A percentile compares a stretch with the other conserved stretches of the same genome.
Conservation (phyloP, 2,113 vertebrate genomes). For the Callaeas wilsoni region DNA sequence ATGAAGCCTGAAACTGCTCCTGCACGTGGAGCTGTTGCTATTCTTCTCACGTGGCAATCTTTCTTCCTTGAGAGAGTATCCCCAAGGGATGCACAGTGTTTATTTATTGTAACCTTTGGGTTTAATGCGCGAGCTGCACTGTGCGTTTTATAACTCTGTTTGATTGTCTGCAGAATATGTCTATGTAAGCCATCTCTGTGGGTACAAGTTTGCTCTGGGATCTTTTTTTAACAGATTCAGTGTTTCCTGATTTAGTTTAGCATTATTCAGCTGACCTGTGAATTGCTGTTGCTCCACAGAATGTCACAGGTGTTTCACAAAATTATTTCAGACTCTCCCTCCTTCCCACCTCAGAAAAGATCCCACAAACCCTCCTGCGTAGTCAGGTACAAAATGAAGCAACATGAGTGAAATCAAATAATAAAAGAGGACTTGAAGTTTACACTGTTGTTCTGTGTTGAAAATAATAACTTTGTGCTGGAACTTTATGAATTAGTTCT, state of each 20-base stretch:
- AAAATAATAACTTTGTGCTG: not conserved
- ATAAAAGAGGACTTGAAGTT: not conserved
- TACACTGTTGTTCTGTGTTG: not conserved
- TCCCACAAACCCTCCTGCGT: not conserved
- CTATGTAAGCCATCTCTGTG: not conserved
- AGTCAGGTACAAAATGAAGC: not conserved
- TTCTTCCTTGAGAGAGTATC: not conserved
- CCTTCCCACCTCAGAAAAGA: fast-evolving
- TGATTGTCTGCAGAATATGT: not conserved
- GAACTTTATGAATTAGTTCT: not conserved
- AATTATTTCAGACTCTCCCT: not conserved
- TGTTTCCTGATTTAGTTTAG: not conserved
- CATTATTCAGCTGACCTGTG: not conserved
- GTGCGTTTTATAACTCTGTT: not conserved
- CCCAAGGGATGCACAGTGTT: not conserved
- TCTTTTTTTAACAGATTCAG: not conserved
- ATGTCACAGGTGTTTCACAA: not conserved
- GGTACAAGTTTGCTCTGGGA: not conserved
- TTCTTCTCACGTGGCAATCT: not conserved
- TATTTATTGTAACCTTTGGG: not conserved
- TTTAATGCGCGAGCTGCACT: not conserved
- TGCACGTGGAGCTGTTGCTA: not conserved
- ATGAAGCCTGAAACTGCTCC: not conserved
- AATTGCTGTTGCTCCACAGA: not conserved
- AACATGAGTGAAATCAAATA: not conserved